Evolutionary conservation across 2,797 vertebrate species (phyloP), one percentile per base, ranked within the genome.

Genomic region (Liparis tanakae): DNA sequence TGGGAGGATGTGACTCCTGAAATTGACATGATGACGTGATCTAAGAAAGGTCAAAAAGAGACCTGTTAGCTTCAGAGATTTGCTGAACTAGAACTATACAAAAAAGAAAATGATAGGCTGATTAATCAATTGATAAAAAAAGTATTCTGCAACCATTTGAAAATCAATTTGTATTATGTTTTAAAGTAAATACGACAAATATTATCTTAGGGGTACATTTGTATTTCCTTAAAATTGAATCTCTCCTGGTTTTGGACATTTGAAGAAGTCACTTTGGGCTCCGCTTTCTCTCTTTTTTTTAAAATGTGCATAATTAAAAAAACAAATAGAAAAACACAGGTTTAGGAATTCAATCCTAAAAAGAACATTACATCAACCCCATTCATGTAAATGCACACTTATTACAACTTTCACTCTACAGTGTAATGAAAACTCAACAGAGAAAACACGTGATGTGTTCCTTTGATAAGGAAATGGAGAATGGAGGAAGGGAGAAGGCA

Each of bases 401-500:
- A 39, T 14, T 39, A 39, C n/a, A 59, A n/a, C 36, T 14, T 59
- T n/a, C 33, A 18, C 55, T n/a, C 55, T 6, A 10, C 55, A 36
- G 36, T 56, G 56, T 20, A 39, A 37, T 58, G 36, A 58, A 58
- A 58, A 37, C 18, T 13, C 55, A 57, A 18, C 34, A 57, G 17
- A 57, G 55, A 57, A 36, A 57, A 36, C 17, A 37, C 10, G 8
- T 10, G n/a, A 59, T 41, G 7, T 8, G 37, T 59, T 22, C 43
- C 57, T 22, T 59, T 59, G 12, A 13, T 59, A 15, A 41, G 12
- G 37, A 59, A 50, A 39, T 43, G 39, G 58, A 43, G 58, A 30
- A 48, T 13, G 44, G 64, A 55, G 64, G 25, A 43, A 43, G 63
- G 48, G 22, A 55, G 48, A 37, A 36, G 18, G 51, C 22, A 55